Evolutionary conservation across 2,888 invertebrate genomes (phyloP), one percentile per base, ranked within the genome.

Genomic region (Hypena proboscidalis): DNA sequence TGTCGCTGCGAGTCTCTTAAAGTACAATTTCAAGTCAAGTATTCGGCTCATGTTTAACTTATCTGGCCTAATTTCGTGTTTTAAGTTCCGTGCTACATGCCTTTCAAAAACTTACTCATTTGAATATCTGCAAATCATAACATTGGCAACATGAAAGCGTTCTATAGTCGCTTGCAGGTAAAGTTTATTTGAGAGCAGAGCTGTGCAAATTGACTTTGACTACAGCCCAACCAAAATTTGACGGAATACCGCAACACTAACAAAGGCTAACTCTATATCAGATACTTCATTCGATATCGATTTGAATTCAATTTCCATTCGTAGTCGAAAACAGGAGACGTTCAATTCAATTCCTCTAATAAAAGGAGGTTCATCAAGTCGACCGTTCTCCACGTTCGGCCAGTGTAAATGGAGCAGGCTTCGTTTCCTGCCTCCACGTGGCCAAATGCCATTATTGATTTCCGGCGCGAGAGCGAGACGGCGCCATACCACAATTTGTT

Each of bases 381-480:
- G 77, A 70, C 76, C 73, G 74, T 62, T 70, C 74, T 66, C 76
- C 66, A 73, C 75, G 74, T 80, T 78, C 56, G 72, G 62, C 73
- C 66, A 75, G 77, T 83, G 83, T 85, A 87, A 84, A 85, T 85
- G 83, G 82, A 83, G 75, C 85, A 78, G 70, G 74, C 74, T 71
- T 76, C 68, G 78, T 77, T 84, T 84, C 81, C 83, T 83, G 73
- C 70, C 83, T 83, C 87, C 90, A 90, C 90, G 90, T 90, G 90
- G 86, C 81, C 71, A 83, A 81, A 85, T 85, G 85, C 89, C 80
- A 85, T 87, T 90, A 89, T 90, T 90, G 91, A 90, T 90, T 91
- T 91, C 91, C 90, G 90, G 90, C 82, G 85, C 77, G 58, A 68
- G 78, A 89, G 66, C 54, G 84, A 74, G 89, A 89, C 74, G 63